Evolutionary conservation across 1,140 invertebrate species (phyloP).

Genomic region (Latrodectus geometricus): DNA sequence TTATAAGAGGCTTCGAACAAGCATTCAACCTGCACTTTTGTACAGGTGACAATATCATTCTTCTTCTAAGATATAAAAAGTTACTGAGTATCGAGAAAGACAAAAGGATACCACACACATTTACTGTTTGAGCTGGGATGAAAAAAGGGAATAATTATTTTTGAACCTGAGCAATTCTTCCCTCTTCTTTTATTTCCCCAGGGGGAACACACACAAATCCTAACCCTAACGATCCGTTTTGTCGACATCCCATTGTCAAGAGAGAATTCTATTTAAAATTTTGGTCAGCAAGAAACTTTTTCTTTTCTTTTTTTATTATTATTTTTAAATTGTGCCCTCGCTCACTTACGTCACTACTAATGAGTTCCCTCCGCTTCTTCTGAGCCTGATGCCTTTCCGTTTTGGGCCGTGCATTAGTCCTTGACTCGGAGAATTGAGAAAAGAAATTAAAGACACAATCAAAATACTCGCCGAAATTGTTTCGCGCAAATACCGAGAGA

Average conservation of each 20-base stretch:
- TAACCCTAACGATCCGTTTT: background rate
- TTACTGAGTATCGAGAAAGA: too few species aligned
- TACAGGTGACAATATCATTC: too few species aligned
- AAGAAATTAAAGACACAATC: conserved; percentile 55
- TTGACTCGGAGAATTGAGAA: conserved; percentile 24
- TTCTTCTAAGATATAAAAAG: too few species aligned
- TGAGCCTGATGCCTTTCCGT: conserved; percentile 52
- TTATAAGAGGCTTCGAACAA: too few species aligned
- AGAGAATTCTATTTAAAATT: conserved; percentile 59
- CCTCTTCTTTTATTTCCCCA: background rate
- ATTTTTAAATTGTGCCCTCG: conserved; percentile 57
- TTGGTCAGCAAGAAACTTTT: conserved; percentile 57
- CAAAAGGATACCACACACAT: too few species aligned
- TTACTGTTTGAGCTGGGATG: too few species aligned
- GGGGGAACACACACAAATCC: conserved; percentile 17
- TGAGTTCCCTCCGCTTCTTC: conserved; percentile 26
- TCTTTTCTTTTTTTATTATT: background rate
- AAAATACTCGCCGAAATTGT: conserved; percentile 22
- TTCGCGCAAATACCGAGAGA: background rate
- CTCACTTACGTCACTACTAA: conserved; percentile 51
- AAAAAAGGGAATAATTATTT: too few species aligned
- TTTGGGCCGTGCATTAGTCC: conserved; percentile 38
- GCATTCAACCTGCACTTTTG: too few species aligned
- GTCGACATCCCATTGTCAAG: conserved; percentile 22
- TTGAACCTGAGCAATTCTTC: too few species aligned